Evolutionary conservation across 2,113 vertebrate genomes (phyloP).

Genomic region (Prochilodus magdalenae): DNA sequence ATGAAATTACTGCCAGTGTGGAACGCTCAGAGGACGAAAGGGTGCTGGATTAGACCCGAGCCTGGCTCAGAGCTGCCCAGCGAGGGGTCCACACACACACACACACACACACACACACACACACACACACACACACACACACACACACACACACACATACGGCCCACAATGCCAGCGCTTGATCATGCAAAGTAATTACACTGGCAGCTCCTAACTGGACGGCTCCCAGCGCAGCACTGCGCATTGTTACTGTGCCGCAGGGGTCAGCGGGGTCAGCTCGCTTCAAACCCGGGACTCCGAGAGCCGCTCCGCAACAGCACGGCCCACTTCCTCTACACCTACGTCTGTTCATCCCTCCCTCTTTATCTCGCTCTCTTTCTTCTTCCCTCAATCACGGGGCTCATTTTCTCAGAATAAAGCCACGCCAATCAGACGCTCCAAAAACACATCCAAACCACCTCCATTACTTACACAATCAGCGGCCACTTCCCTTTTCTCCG

Average conservation of each 20-base stretch:
- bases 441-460: constrained; percentile 17
- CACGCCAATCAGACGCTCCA: constrained; percentile 25
- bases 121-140: constrained; percentile 18
- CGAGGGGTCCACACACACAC: constrained; percentile 9
- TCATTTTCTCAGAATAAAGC: constrained; percentile 24
- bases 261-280: constrained; percentile 36
- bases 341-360: neutral
- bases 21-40: no score
- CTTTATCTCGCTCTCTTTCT: neutral
- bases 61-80: neutral
- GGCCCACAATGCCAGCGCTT: neutral
- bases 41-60: neutral
- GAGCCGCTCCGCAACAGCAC: constrained; percentile 1
- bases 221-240: constrained; percentile 7
- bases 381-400: neutral
- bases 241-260: constrained; percentile 11
- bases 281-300: constrained; percentile 29
- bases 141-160: constrained; percentile 13
- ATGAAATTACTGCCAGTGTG: neutral
- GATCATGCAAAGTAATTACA: constrained; percentile 44
- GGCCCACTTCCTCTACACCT: neutral
- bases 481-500: constrained; percentile 6
- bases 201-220: constrained; percentile 40
- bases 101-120: constrained; percentile 19
- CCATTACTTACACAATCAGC: constrained; percentile 30